Conservation (phyloP, 1,140 invertebrate genomes). For the Drosophila nigromelanica region DNA sequence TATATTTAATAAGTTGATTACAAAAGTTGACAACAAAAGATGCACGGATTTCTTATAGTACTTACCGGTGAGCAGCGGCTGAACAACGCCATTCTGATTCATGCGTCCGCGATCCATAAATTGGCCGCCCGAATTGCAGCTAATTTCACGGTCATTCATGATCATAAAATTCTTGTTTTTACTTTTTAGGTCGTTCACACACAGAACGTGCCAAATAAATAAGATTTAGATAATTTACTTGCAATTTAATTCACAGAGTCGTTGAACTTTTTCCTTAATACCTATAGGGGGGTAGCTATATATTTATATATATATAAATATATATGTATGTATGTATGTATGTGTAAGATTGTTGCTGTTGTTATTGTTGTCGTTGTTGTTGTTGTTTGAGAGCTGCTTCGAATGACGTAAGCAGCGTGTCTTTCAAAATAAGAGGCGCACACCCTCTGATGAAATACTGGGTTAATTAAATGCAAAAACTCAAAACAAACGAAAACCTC, state of each 20-base stretch:
- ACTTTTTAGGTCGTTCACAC: slow-evolving; percentile 52
- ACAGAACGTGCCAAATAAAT: slow-evolving; percentile 62
- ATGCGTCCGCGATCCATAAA: slow-evolving; percentile 83
- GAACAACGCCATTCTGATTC: slow-evolving; percentile 91
- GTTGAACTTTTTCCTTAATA: slow-evolving; percentile 56
- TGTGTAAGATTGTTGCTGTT: slow-evolving; percentile 10
- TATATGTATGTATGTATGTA: slow-evolving; percentile 21
- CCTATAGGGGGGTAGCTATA: slow-evolving; percentile 2
- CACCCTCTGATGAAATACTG: slow-evolving; percentile 15
- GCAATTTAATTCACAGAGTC: slow-evolving; percentile 38
- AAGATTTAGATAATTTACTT: slow-evolving; percentile 49
- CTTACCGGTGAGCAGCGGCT: slow-evolving; percentile 91
- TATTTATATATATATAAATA: slow-evolving; percentile 29
- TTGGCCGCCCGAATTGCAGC: slow-evolving; percentile 76
- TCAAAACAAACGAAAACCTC: neutral
- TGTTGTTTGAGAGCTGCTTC: neutral
- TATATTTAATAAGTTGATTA: too few relatives aligned
- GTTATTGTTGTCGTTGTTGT: neutral
- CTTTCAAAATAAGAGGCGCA: neutral
- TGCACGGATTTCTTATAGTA: neutral
- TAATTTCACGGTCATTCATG: slow-evolving; percentile 81
- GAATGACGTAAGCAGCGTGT: slow-evolving; percentile 34
- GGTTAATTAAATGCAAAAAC: slow-evolving; percentile 19
- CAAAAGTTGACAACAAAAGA: neutral
- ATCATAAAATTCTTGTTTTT: slow-evolving; percentile 50